Conservation (phyloP, 2,888 invertebrate genomes). For the Homarus gammarus region DNA sequence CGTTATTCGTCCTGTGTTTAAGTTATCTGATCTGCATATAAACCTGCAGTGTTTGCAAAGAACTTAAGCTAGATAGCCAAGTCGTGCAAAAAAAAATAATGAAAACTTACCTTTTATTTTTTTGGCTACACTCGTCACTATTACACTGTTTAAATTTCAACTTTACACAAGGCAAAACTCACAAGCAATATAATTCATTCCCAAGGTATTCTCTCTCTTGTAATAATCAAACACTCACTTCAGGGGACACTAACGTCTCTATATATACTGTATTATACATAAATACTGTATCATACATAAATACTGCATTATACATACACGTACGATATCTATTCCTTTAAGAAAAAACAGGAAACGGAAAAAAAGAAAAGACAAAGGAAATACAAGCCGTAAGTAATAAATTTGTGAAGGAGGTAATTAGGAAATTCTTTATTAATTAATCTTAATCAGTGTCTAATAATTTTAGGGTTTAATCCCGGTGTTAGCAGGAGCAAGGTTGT, state of each 20-base stretch:
- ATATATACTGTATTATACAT: background rate
- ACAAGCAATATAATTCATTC: background rate
- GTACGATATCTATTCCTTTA: background rate
- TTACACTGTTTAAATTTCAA: background rate
- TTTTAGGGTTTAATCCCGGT: background rate
- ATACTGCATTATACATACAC: background rate
- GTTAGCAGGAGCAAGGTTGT: background rate
- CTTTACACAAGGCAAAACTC: background rate
- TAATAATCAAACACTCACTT: background rate
- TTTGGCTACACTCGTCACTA: too few species aligned
- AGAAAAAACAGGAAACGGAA: background rate
- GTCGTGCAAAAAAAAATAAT: background rate
- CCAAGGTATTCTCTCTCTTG: background rate
- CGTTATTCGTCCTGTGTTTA: background rate
- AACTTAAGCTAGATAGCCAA: background rate
- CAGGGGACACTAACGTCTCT: background rate
- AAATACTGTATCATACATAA: background rate
- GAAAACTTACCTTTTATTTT: background rate
- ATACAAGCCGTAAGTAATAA: background rate
- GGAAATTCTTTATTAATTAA: background rate
- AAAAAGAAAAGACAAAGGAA: background rate
- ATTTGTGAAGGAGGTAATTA: background rate
- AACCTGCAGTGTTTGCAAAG: background rate
- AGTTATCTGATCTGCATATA: background rate
- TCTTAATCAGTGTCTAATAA: background rate